Conservation (phyloP, 2,797 vertebrate genomes). For the Chaenodraco wilsoni region DNA sequence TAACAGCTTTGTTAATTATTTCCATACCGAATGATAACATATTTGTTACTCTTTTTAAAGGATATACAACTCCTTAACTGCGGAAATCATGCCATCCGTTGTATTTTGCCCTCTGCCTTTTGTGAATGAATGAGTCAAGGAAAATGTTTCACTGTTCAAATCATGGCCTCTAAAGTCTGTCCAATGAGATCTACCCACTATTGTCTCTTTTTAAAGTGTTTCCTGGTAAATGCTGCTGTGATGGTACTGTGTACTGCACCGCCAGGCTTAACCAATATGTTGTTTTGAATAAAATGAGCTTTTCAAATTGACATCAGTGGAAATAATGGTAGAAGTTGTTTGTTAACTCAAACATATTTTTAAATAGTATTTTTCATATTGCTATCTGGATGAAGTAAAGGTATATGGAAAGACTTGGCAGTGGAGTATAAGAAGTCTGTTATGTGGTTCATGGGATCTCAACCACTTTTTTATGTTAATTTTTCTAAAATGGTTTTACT, state of each 20-base stretch:
- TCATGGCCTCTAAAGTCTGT: slow-evolving; percentile 46
- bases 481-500: slow-evolving; percentile 64
- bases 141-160: slow-evolving; percentile 52
- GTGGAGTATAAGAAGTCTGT: slow-evolving; percentile 27
- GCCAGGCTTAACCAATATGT: slow-evolving; percentile 49
- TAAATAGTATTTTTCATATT: slow-evolving; percentile 53
- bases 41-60: slow-evolving; percentile 43
- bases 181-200: slow-evolving; percentile 25
- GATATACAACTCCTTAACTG: slow-evolving; percentile 23
- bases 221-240: slow-evolving; percentile 61
- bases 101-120: slow-evolving; percentile 37
- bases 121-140: slow-evolving; percentile 42
- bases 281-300: slow-evolving; percentile 43
- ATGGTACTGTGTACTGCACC: slow-evolving; percentile 81
- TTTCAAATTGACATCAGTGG: slow-evolving; percentile 51
- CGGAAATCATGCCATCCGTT: slow-evolving; percentile 44
- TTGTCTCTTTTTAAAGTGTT: slow-evolving; percentile 52
- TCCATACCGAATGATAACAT: slow-evolving; percentile 51
- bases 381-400: slow-evolving; percentile 40
- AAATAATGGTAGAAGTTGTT: slow-evolving; percentile 31
- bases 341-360: slow-evolving; percentile 31
- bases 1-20: slow-evolving; percentile 47
- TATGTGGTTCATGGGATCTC: slow-evolving; percentile 24
- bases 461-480: slow-evolving; percentile 10
- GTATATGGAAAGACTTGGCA: slow-evolving; percentile 34